Evolutionary conservation across 92 coral and sea anemone species (phyloP), one percentile per base, ranked within the genome.

Genomic region (Actinostola sp.): DNA sequence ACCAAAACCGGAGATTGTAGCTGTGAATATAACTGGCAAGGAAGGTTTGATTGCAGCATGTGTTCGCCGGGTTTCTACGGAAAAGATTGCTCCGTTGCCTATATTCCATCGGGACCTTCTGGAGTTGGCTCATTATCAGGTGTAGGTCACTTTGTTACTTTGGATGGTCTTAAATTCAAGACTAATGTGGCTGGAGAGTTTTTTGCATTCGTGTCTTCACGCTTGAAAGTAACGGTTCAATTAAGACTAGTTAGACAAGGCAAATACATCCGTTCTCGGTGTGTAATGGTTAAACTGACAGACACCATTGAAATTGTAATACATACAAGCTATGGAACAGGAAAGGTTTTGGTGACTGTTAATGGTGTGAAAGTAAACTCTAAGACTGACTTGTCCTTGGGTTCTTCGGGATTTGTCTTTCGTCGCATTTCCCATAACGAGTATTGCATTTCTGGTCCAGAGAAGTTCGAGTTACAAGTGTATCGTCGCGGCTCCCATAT

Each of bases 1-100:
- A 39, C 76, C 17, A 56, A 64, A 16, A 85, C 90, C n/a, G 90
- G 90, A 43, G 66, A 49, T 55, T 85, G 90, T 56, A 48, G 63
- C 31, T 85, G 90, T 55, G 34, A 58, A 24, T 33, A 72, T 25
- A 79, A 76, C 29, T 85, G 90, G 90, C 66, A 71, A 51, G 90
- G 90, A 42, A 50, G 60, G 20, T 19, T 61, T 17, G 69, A 82
- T 30, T 85, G 90, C 67, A 53, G 73, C 9, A 46, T 55, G 25
- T 85, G 90, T 35, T 63, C 72, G 17, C 17, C 67, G 66, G 82
- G 86, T 16, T 85, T 66, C 63, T 62, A 79, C 51, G 90, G 90
- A 73, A 63, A 31, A 13, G 90, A 85, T 65, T 85, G 90, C 63
- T 85, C 90, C 28, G 30, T 85, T 30, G 83, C 71, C 51, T 52